These are phyloP conservation scores for Fissipunctia ypsillon DNA, from an alignment of 2,888 invertebrate species.

Conservation along the genomic window DNA sequence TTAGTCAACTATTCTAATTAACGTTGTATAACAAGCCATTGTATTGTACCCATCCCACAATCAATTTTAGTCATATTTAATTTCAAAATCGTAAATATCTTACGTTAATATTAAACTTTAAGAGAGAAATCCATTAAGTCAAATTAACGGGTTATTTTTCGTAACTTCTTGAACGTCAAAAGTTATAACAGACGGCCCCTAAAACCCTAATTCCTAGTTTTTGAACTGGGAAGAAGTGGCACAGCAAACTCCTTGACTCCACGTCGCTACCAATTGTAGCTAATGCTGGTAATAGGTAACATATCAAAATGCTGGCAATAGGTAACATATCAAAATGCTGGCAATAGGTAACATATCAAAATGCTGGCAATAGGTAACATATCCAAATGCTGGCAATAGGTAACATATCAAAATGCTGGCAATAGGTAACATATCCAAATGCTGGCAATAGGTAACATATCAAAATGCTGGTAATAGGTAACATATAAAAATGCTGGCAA, in stretches of 20 bases:
- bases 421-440: too few relatives aligned
- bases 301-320: too few relatives aligned
- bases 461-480: too few relatives aligned
- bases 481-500: too few relatives aligned
- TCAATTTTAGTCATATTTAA: conserved; percentile 9
- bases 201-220: neutral
- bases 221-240: neutral
- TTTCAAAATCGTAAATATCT: conserved; percentile 11
- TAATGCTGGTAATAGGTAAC: neutral
- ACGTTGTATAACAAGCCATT: conserved; percentile 32
- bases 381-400: too few relatives aligned
- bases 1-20: conserved; percentile 46
- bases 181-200: conserved; percentile 2
- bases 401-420: too few relatives aligned
- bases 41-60: conserved; percentile 1
- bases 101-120: conserved; percentile 17
- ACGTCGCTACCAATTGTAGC: neutral
- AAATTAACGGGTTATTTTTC: conserved; percentile 26
- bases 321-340: too few relatives aligned
- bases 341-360: too few relatives aligned
- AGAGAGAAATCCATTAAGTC: conserved; percentile 26
- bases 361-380: too few relatives aligned
- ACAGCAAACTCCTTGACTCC: neutral
- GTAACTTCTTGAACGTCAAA: conserved; percentile 1
- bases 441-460: too few relatives aligned